Base-by-base conservation (phyloP, 2,888 invertebrate species). In the Sarcophaga carnaria region DNA sequence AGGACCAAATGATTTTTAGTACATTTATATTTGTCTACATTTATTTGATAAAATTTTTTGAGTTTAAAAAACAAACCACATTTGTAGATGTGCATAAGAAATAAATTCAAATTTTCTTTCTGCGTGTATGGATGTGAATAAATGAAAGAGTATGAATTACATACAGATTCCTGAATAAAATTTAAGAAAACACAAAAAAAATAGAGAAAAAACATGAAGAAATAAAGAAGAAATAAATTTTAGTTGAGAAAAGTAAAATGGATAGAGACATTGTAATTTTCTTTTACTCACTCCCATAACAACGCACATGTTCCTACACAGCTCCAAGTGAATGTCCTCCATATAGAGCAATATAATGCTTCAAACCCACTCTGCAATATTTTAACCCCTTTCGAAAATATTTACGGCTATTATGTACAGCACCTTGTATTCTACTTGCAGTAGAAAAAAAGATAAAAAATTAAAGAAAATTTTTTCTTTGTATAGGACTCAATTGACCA, bases 201-300 rank as follows among this genome's bases (percentile, higher is more conserved):
- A 45, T 22, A 76, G 66, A 79, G 62, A 49, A 54, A 49, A 12
- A 54, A 54, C 14, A 54, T 20, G 20, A 20, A 20, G 20, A 54
- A 70, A 25, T 78, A 20, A 20, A 20, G 49, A 64, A 6, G 47
- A 74, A 66, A 74, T 60, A 74, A 74, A 60, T 49, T 64, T 72
- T 69, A 45, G 80, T 49, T 66, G 69, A 77, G 69, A 63, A 76
- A 83, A 80, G 69, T 60, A 83, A 83, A 86, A 80, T 83, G 76
- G 54, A 25, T 67, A 77, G 67, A 77, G 75, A 83, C 80, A 80
- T 78, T 83, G 74, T 80, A 86, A 83, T 83, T 75, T 62, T 74
- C 60, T 69, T 74, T 78, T 22, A 66, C 27, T 64, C 69, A 66
- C 27, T 64, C 69, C 77, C 80, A 80, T 59, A 74, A 63, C 69